phyloP scores from a whole-genome alignment of 1,140 invertebrate genomes.

The Caenorhabditis brenneri region DNA sequence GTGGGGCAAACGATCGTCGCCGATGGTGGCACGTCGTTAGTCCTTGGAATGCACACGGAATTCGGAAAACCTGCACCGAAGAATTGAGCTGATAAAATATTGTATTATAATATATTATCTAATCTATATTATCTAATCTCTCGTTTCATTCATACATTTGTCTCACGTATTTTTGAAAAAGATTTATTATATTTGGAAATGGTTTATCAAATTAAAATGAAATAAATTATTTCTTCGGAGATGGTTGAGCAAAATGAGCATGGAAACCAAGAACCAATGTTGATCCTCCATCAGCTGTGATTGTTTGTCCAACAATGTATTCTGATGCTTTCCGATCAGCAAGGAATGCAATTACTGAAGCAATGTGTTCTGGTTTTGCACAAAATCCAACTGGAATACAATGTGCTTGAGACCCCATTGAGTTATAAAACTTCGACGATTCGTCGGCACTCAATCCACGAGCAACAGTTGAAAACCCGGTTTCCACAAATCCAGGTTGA shows the following conservation, averaged over 20 bases:
- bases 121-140: no score
- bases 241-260: no score
- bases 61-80: not conserved
- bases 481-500: not conserved
- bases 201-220: no score
- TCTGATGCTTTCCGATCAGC: constrained; percentile 27
- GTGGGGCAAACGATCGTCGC: constrained; percentile 38
- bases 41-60: not conserved
- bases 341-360: constrained; percentile 35
- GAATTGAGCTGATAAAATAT: no score
- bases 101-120: no score
- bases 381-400: constrained; percentile 9
- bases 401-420: not conserved
- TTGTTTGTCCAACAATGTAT: constrained; percentile 45
- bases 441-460: not conserved
- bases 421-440: not conserved
- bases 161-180: no score
- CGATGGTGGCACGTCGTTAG: constrained; percentile 27
- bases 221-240: no score
- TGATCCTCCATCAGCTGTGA: constrained; percentile 40
- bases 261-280: constrained; percentile 1
- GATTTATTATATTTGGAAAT: no score
- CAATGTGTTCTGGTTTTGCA: not conserved
- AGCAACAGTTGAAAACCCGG: not conserved
- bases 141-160: no score